Evolutionary conservation across 2,113 vertebrate genomes (phyloP).

Genomic region (Rynchops niger): DNA sequence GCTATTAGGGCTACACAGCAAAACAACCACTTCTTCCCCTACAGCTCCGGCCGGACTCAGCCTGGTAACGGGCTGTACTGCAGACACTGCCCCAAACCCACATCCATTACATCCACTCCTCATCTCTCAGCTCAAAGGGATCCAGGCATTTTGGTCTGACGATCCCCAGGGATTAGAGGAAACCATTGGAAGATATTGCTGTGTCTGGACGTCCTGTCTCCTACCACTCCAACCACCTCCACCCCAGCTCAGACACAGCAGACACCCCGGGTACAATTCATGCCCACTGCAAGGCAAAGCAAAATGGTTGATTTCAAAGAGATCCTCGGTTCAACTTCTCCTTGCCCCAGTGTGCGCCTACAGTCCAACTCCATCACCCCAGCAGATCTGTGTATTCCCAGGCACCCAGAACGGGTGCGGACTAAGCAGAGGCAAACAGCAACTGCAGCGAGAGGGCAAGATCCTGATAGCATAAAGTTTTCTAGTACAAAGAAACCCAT

Average conservation of each 20-base stretch:
- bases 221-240: not conserved
- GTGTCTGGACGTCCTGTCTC: not conserved
- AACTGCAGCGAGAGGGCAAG: not conserved
- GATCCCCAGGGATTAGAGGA: not conserved
- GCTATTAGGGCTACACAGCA: not conserved
- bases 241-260: not conserved
- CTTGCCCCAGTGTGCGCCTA: not conserved
- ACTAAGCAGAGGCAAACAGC: not conserved
- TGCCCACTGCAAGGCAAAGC: not conserved
- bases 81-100: not conserved
- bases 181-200: not conserved
- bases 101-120: too few species aligned
- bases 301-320: not conserved
- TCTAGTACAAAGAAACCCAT: not conserved
- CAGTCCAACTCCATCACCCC: not conserved
- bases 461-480: not conserved
- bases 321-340: not conserved
- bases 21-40: not conserved
- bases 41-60: not conserved
- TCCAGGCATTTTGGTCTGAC: not conserved
- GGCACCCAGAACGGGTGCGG: accelerated
- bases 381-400: not conserved
- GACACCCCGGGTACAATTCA: not conserved
- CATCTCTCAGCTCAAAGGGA: not conserved
- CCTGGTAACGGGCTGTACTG: not conserved